Evolutionary conservation across 35 echinoderm and acorn worm species (phyloP), one percentile per base, ranked within the genome.

Genomic region (Amphiura filiformis): DNA sequence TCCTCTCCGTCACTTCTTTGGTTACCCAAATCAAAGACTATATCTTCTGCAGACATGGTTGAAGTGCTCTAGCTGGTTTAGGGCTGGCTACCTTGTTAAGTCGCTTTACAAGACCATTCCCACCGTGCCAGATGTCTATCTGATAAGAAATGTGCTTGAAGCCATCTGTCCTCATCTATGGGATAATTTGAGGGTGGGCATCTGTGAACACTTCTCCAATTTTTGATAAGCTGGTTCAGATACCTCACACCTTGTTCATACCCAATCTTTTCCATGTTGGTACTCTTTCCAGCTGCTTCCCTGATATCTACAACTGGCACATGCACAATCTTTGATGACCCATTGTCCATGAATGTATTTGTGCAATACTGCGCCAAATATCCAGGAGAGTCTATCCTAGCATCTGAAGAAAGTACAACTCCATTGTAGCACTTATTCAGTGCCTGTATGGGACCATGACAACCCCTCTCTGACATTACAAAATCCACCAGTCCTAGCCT

Each of bases 231-330:
- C 1, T 15, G 33, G 0, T 36, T 20, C 0, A 89, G 82, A 76
- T 79, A 83, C 4, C 75, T 18, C 20, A 93, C 34, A 0, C 80
- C 86, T 30, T 57, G 42, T 57, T 82, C 79, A 75, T 90, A 90
- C 26, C 36, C 84, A 0, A 87, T 1, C n/a, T 65, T 56, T 38
- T 94, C 88, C 88, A 94, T 90, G 36, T 90, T 86, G 18, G 87
- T 33, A 14, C 78, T 82, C 30, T 77, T 90, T 2, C 83, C 82
- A 31, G 39, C 81, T 0, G 77, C 83, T n/a, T 94, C 88, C 2
- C 57, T 0, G 30, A 87, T 70, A 81, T 87, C 84, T 31, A 82
- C 65, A 22, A 83, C 64, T 5, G 86, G 78, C 17, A 82, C 13
- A 78, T 94, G 92, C 0, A 94, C 13, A 37, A 94, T 32, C 39